phyloP scores from a whole-genome alignment of 1,140 invertebrate genomes.

The Pseudomyrmex pallidus region DNA sequence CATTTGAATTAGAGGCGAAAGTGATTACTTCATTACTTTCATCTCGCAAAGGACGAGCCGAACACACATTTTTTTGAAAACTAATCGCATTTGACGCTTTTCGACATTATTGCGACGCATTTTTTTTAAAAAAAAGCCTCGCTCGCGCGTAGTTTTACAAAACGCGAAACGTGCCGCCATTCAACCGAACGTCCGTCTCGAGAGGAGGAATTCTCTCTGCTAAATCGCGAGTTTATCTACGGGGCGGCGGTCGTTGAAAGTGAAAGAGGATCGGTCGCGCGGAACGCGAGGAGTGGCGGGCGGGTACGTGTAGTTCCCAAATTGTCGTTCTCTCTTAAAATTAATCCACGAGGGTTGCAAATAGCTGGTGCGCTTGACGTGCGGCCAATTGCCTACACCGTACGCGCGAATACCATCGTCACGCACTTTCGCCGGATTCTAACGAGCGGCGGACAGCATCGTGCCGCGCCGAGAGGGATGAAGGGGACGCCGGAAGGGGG shows the following conservation, averaged over 20 bases:
- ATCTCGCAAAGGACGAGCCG: not conserved
- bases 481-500: slow-evolving; percentile 20
- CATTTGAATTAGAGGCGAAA: not conserved
- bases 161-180: slow-evolving; percentile 7
- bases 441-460: slow-evolving; percentile 47
- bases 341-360: slow-evolving; percentile 79
- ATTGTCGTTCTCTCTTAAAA: slow-evolving; percentile 76
- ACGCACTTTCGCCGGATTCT: slow-evolving; percentile 68
- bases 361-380: slow-evolving; percentile 79
- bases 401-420: slow-evolving; percentile 72
- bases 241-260: not conserved
- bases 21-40: slow-evolving; percentile 13
- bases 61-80: not conserved
- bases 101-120: not conserved
- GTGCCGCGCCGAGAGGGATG: slow-evolving; percentile 1
- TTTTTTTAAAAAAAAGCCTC: not conserved
- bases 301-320: slow-evolving; percentile 54
- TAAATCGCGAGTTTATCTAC: slow-evolving; percentile 33
- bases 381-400: slow-evolving; percentile 79
- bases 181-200: slow-evolving; percentile 11
- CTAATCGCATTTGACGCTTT: not conserved
- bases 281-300: not conserved
- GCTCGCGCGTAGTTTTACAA: not conserved
- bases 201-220: slow-evolving; percentile 10
- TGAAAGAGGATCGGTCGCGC: not conserved